Conservation (phyloP, 2,113 vertebrate genomes). For the Aphyosemion australe region DNA sequence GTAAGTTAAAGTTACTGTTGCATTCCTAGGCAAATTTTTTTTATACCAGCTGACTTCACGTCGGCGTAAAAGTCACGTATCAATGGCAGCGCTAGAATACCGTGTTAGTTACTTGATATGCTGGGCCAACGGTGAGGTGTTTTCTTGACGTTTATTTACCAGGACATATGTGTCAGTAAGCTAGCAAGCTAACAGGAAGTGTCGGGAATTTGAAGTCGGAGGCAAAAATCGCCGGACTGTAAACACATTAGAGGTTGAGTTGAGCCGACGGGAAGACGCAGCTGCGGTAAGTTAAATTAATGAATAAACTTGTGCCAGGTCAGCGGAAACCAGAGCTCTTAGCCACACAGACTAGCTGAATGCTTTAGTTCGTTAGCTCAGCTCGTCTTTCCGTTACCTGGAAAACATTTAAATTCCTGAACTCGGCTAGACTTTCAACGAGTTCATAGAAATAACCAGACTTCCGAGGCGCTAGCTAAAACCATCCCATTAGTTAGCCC, state of each 20-base stretch:
- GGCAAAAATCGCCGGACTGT: not conserved
- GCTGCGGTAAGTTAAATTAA: slow-evolving; percentile 43
- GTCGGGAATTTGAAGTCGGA: not conserved
- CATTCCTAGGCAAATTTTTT: slow-evolving; percentile 9
- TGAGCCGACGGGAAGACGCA: slow-evolving; percentile 14
- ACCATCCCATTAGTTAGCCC: too few species aligned
- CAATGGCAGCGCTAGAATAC: not conserved
- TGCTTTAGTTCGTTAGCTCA: not conserved
- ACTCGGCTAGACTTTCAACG: not conserved
- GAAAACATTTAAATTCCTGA: slow-evolving; percentile 2
- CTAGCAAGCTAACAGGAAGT: slow-evolving; percentile 6
- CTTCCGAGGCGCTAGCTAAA: not conserved
- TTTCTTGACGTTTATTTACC: not conserved
- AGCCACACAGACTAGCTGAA: not conserved
- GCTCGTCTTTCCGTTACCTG: not conserved
- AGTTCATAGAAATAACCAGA: not conserved
- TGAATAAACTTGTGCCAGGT: not conserved
- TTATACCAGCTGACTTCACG: not conserved
- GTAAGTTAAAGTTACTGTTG: not conserved
- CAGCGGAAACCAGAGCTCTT: not conserved
- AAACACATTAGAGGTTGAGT: not conserved
- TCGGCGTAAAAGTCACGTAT: not conserved
- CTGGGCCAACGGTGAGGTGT: not conserved
- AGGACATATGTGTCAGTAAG: not conserved
- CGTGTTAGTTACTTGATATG: not conserved